phyloP scores from a whole-genome alignment of 2,888 invertebrate species.

The Spisula subtruncata region DNA sequence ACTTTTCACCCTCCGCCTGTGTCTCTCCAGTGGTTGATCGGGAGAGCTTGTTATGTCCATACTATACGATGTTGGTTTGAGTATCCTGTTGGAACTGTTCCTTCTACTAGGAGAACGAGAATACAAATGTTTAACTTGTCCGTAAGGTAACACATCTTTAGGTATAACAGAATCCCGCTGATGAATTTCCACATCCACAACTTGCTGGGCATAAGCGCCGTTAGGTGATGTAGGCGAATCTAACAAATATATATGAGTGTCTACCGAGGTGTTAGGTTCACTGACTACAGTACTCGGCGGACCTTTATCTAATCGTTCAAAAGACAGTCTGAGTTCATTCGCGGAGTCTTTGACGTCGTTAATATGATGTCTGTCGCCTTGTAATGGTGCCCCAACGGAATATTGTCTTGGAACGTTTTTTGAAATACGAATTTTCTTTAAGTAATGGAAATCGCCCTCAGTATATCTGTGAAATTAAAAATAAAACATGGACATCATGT shows the following conservation, averaged over 20 bases:
- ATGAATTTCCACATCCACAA: constrained; percentile 75
- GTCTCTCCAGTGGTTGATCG: constrained; percentile 40
- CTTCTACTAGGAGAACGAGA: constrained; percentile 44
- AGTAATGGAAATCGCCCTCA: constrained; percentile 85
- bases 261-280: background rate
- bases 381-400: constrained; percentile 76
- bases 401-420: constrained; percentile 80
- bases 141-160: background rate
- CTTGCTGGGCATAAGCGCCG: constrained; percentile 55
- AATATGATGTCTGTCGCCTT: constrained; percentile 16
- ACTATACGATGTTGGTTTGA: constrained; percentile 65
- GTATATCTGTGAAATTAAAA: constrained; percentile 78
- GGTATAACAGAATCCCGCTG: constrained; percentile 36
- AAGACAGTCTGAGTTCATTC: background rate
- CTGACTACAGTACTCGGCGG: constrained; percentile 18
- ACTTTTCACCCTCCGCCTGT: constrained; percentile 80
- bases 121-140: constrained; percentile 11
- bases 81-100: constrained; percentile 25
- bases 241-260: constrained; percentile 33
- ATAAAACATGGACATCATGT: background rate
- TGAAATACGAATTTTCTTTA: constrained; percentile 80
- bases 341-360: constrained; percentile 15
- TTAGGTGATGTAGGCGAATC: constrained; percentile 70
- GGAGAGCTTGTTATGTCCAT: constrained; percentile 59
- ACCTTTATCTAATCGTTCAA: background rate